Evolutionary conservation across 2,113 vertebrate species (phyloP).

Genomic region (Gasterosteus aculeatus): DNA sequence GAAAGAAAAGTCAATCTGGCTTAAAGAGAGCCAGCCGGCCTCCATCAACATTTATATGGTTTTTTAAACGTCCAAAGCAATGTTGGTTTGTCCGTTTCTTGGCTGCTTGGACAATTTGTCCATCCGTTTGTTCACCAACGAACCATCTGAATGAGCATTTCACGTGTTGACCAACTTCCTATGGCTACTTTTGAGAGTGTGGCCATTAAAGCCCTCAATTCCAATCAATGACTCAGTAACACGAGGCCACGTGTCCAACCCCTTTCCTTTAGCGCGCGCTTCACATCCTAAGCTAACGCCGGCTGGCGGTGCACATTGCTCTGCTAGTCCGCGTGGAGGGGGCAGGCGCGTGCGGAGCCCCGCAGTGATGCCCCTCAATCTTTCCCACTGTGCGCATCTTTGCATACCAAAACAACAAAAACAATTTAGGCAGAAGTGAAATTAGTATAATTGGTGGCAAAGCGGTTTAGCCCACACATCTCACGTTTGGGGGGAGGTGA

Average conservation of each 20-base stretch:
- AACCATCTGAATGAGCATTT: background rate
- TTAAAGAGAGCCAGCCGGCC: conserved; percentile 39
- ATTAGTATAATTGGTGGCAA: conserved; percentile 80
- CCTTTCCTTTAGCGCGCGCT: conserved; percentile 3
- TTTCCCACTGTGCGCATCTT: conserved; percentile 61
- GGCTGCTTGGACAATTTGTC: background rate
- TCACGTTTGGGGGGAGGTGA: conserved; percentile 64
- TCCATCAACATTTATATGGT: conserved; percentile 5
- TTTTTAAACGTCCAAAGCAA: conserved; percentile 18
- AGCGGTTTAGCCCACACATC: conserved; percentile 79
- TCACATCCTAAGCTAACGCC: conserved; percentile 2
- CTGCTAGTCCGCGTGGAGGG: conserved; percentile 28
- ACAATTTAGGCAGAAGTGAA: conserved; percentile 74
- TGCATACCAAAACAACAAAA: conserved; percentile 70
- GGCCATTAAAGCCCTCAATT: conserved; percentile 54
- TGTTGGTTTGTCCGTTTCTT: background rate
- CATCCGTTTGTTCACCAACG: background rate
- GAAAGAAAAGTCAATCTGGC: conserved; percentile 56
- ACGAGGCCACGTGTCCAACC: conserved; percentile 20
- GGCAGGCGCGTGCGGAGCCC: conserved; percentile 51
- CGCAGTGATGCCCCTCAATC: conserved; percentile 62
- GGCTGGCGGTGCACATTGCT: conserved; percentile 46
- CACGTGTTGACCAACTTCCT: conserved; percentile 36
- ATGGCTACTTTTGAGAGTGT: conserved; percentile 45
- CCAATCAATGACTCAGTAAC: conserved; percentile 45